Percentiles rank a stretch among this genome's conserved stretches.
Evolutionary conservation across 2,888 invertebrate species (phyloP).

Genomic region (Daptonema setosum): DNA sequence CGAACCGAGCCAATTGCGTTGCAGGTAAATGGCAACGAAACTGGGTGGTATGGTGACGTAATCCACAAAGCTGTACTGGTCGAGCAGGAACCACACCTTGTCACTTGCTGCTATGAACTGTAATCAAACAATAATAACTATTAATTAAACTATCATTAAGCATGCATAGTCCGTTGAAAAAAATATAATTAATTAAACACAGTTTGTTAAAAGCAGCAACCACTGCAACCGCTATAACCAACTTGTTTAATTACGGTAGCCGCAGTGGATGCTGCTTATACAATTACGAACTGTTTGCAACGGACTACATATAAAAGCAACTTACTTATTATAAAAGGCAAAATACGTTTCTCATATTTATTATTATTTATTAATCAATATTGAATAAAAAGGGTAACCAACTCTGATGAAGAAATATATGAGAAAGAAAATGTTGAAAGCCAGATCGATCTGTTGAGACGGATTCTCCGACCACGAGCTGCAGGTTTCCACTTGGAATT

Average conservation of each 20-base stretch:
- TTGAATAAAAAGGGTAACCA: not conserved
- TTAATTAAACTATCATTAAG: too few species aligned
- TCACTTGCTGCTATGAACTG: conserved; percentile 99
- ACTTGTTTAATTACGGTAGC: too few species aligned
- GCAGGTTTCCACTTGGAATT: conserved; percentile 61
- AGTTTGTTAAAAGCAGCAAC: too few species aligned
- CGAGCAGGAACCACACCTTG: conserved; percentile 99
- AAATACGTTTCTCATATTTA: too few species aligned
- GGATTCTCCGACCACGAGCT: conserved; percentile 95
- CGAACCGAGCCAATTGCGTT: conserved; percentile 94
- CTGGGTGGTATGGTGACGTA: conserved; percentile 99
- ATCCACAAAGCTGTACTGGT: conserved; percentile 99
- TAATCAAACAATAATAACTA: not conserved
- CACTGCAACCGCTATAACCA: too few species aligned
- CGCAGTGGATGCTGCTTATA: too few species aligned
- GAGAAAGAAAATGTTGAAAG: conserved; percentile 99
- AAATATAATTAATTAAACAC: too few species aligned
- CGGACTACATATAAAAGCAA: too few species aligned
- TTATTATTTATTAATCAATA: not conserved
- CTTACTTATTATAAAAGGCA: too few species aligned
- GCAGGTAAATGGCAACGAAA: conserved; percentile 98
- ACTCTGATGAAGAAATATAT: conserved; percentile 99
- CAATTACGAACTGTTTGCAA: not conserved
- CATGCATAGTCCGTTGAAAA: too few species aligned
- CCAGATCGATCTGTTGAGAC: conserved; percentile 99